These are phyloP conservation scores for Alexandromys oeconomus DNA, from an alignment of 2,797 vertebrate genomes.

Conservation along the genomic window DNA sequence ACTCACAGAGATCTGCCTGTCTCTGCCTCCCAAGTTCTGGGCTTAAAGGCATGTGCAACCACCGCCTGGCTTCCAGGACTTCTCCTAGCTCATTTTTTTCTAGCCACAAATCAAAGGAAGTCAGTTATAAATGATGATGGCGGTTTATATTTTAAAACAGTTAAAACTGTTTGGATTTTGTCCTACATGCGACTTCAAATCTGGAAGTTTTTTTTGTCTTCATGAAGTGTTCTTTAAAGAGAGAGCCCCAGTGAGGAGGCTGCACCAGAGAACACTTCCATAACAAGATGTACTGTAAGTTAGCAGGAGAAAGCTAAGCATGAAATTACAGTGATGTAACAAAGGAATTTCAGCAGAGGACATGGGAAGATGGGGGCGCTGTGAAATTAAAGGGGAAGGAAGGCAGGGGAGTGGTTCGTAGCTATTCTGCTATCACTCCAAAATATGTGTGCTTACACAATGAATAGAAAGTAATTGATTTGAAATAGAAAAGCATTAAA, in stretches of 20 bases:
- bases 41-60: too few relatives aligned
- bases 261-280: background rate
- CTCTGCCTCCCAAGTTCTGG: too few relatives aligned
- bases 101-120: background rate
- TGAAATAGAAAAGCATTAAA: conserved; percentile 78
- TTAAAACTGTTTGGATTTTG: background rate
- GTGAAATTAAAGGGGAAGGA: conserved; percentile 68
- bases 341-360: conserved; percentile 51
- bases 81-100: background rate
- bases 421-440: conserved; percentile 61
- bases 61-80: background rate
- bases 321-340: conserved; percentile 62
- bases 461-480: conserved; percentile 77
- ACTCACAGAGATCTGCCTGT: too few relatives aligned
- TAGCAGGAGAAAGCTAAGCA: conserved; percentile 27
- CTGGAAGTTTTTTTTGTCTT: background rate
- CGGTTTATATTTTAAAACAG: background rate
- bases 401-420: conserved; percentile 63
- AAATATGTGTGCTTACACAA: conserved; percentile 69
- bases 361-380: conserved; percentile 22
- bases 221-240: background rate
- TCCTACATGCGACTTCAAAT: background rate
- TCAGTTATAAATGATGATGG: background rate
- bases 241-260: background rate
- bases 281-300: background rate